A percentile compares a stretch with the other conserved stretches of the same genome.
phyloP scores from a whole-genome alignment of 2,888 invertebrate genomes.

The Heliothis peltigera region DNA sequence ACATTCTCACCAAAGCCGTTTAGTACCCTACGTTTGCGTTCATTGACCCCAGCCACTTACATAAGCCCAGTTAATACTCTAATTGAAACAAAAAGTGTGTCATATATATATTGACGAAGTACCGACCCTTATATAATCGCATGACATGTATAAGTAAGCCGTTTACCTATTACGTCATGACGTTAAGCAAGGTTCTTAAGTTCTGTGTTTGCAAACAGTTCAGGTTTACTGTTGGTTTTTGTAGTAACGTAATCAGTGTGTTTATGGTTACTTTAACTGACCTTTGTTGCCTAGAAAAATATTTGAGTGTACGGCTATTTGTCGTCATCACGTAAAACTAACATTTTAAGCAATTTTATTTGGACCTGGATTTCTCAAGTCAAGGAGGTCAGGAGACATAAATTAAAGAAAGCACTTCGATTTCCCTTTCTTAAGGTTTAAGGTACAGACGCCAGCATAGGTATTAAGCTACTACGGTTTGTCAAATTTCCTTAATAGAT shows the following conservation, averaged over 20 bases:
- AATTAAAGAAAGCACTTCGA: too few species aligned
- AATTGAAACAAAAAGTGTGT: conserved; percentile 57
- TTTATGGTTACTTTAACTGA: conserved; percentile 14
- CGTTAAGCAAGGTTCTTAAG: conserved; percentile 35
- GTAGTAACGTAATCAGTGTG: conserved; percentile 20
- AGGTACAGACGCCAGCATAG: too few species aligned
- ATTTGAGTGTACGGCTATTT: not conserved
- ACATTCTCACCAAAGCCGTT: not conserved
- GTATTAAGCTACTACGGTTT: too few species aligned
- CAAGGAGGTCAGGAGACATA: too few species aligned
- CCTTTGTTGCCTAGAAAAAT: conserved; percentile 13
- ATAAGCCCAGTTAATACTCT: conserved; percentile 39
- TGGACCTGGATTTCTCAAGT: too few species aligned
- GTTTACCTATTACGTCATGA: conserved; percentile 41
- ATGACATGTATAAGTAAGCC: conserved; percentile 49
- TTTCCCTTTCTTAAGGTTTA: too few species aligned
- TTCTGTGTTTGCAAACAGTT: conserved; percentile 33
- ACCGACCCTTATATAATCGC: conserved; percentile 53
- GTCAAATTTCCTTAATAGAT: too few species aligned
- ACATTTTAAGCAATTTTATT: too few species aligned
- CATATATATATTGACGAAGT: conserved; percentile 49
- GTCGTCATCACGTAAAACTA: too few species aligned
- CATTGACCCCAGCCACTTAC: conserved; percentile 25
- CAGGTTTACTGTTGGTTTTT: conserved; percentile 16
- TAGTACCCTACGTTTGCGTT: not conserved